Evolutionary conservation across 2,113 vertebrate species (phyloP).

Genomic region (Microcebus ravelobensis): DNA sequence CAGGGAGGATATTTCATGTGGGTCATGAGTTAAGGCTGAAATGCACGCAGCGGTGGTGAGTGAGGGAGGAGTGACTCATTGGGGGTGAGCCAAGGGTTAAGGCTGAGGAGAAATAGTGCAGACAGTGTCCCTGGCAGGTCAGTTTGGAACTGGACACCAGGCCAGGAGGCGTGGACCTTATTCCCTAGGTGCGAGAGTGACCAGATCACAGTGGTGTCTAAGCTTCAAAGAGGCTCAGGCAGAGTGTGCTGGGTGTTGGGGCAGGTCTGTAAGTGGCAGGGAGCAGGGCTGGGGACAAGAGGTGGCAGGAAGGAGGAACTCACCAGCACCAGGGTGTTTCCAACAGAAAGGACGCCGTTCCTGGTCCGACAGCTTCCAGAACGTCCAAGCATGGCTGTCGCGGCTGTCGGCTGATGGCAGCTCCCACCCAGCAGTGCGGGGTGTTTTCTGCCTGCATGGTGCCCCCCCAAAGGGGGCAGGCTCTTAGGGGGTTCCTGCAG

Average conservation of each 20-base stretch:
- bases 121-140: background rate
- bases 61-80: background rate
- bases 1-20: background rate
- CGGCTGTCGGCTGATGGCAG: background rate
- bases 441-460: background rate
- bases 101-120: background rate
- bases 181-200: background rate
- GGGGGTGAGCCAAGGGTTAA: background rate
- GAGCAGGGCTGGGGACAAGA: background rate
- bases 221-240: background rate
- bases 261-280: background rate
- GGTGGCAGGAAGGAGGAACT: background rate
- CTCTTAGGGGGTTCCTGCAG: background rate
- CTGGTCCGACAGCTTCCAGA: background rate
- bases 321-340: background rate
- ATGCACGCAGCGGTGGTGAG: background rate
- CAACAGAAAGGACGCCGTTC: background rate
- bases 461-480: background rate
- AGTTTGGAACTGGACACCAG: background rate
- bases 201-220: rapidly evolving
- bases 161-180: background rate
- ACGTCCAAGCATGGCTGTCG: background rate
- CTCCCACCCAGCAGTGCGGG: rapidly evolving
- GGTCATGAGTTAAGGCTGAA: background rate
- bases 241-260: background rate